Base-by-base conservation (phyloP, 2,113 vertebrate species). In the Nycticebus coucang region DNA sequence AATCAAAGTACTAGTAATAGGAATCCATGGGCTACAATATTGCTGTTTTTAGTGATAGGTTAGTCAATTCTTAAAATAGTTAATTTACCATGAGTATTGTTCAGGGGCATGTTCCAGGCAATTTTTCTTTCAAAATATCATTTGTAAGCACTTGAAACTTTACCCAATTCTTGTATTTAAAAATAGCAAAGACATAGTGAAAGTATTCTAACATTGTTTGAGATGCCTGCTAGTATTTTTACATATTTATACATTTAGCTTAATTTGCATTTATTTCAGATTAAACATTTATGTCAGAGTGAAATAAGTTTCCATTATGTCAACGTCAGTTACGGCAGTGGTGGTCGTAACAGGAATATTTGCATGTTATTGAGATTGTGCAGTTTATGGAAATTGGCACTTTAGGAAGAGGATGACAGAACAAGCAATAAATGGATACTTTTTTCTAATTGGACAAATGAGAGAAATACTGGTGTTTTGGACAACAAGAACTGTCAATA, bases 401-500 rank as follows among this genome's bases (percentile, higher is more conserved):
- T 91, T 96, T 85, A 89, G 64, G 60, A 80, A 92, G 66, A 28
- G 0, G 55, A 14, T 24, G 3, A 88, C 15, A 57, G 1, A 64
- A 53, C 10, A 72, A 13, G 26, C 0, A 87, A 10, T 8, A 53
- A 60, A 33, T 95, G 5, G 12, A 37, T 84, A n/a, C 13, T 33
- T 30, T 77, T 62, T 55, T 50, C 2, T 87, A 41, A 5, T 45
- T 41, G 1, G 37, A 12, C 4, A 62, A 95, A 79, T 11, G 37
- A 78, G 87, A 17, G n/a, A 0, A 92, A 50, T 88, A 18, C 11
- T 90, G 62, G 2, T 57, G 74, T 93, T 96, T 79, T 88, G 81
- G 92, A 86, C 80, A 93, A 89, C 80, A 97, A 92, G 87, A 93
- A 94, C 59, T 92, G 30, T 17, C 18, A 77, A 57, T 62, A 89